These are phyloP conservation scores for Bostrychus sinensis DNA, from an alignment of 2,113 vertebrate genomes.

Conservation along the genomic window DNA sequence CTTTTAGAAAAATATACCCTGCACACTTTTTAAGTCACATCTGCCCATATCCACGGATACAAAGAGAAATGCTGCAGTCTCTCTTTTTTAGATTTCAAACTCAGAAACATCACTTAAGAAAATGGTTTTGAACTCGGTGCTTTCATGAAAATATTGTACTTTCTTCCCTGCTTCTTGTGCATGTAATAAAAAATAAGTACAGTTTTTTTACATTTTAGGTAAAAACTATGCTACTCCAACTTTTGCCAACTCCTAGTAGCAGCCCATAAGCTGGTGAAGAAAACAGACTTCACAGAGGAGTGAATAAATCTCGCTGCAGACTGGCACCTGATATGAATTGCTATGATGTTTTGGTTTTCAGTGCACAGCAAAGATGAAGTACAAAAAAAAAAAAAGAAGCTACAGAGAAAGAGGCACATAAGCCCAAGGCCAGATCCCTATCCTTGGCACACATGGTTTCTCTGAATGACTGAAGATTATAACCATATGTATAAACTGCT, in stretches of 20 bases:
- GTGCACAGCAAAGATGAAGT: conserved; percentile 9
- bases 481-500: conserved; percentile 40
- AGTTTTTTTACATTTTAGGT: background rate
- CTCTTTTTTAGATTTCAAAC: too few relatives aligned
- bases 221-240: background rate
- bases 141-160: conserved; percentile 5
- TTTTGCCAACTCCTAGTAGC: background rate
- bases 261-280: conserved; percentile 5
- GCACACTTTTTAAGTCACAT: background rate
- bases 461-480: conserved; percentile 52
- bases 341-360: conserved; percentile 37
- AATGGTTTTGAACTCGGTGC: too few relatives aligned
- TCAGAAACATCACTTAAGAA: background rate
- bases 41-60: conserved; percentile 1
- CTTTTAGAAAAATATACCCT: too few relatives aligned
- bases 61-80: too few relatives aligned
- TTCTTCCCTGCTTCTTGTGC: background rate
- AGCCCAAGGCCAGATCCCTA: conserved; percentile 35
- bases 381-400: conserved; percentile 21
- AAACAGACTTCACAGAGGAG: conserved; percentile 26
- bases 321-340: conserved; percentile 48
- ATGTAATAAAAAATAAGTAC: too few relatives aligned
- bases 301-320: conserved; percentile 53
- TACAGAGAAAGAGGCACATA: conserved; percentile 15
- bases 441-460: conserved; percentile 14